Base-by-base conservation (phyloP, 2,888 invertebrate species). In the Aethes cnicana region DNA sequence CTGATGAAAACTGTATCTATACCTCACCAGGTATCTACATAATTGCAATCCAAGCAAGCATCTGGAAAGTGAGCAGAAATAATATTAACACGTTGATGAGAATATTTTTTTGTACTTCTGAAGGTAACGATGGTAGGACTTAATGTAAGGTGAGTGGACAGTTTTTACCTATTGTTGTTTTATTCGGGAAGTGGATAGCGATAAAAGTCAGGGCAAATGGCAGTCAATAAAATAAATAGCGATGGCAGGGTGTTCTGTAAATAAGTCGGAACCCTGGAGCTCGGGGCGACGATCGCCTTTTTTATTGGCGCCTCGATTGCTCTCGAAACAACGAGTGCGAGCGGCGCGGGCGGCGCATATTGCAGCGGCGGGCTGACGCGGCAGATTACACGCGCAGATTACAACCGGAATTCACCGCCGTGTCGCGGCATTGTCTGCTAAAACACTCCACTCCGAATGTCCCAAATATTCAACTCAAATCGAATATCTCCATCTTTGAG, bases 191-290 rank as follows among this genome's bases (percentile, higher is more conserved):
- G 81, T 78, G 81, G 84, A 77, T 74, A 79, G 77, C 84, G 81
- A 89, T 89, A 89, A 87, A 88, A 88, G 85, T 88, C 87, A 84
- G 81, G 75, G 72, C 84, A 88, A 89, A 89, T 84, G 87, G 86
- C 81, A 84, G 88, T 86, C 89, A 87, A 89, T 89, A 89, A 89
- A 89, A 89, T 89, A 89, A 89, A 89, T 89, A 89, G 87, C 84
- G 67, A 77, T 74, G 82, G 84, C 84, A 81, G 86, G 86, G 88
- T 86, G 84, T 86, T 87, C 88, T 87, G 89, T 89, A 89, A 89
- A 89, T 89, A 89, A 88, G 87, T 87, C 77, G 81, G 76, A 76
- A 74, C 72, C 72, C 64, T 33, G 42, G 71, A 72, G 78, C 76
- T 81, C 83, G 77, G 84, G 86, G 87, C 82, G 84, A 80, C 86